Evolutionary conservation across 1,140 invertebrate genomes (phyloP), one percentile per base, ranked within the genome.

Genomic region (Geopemphigus sp.): DNA sequence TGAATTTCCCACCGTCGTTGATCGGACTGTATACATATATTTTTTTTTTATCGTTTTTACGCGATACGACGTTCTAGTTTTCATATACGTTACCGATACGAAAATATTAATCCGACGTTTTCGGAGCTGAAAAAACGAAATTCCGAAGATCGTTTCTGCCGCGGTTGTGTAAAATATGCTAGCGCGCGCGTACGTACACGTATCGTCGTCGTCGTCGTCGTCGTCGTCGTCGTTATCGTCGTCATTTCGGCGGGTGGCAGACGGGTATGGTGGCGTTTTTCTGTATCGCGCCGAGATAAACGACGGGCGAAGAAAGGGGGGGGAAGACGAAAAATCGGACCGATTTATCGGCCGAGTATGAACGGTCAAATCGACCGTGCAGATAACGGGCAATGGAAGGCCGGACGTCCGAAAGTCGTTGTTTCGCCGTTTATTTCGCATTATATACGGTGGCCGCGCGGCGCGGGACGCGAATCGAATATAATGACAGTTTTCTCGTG

Each of bases 341-440:
- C 29, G 54, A 76, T 76, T 76, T 76, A 76, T 76, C 73, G 45
- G 56, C 32, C 15, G 54, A 76, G 32, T 56, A 76, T 76, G 54
- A 76, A 22, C 73, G 73, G 73, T 76, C 73, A 76, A 76, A 76
- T 76, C 73, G 73, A 76, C 73, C 54, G 56, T 76, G 73, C 56
- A 57, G 73, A 76, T 76, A 76, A 32, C 29, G 61, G 22, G 39
- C 66, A 45, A 76, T 76, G 54, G 70, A 17, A 59, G n/a, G 32
- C 73, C 73, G 73, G 73, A 76, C 32, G 56, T 76, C 73, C 73
- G 73, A 76, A 76, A 76, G 73, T 76, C 73, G 73, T 76, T 76
- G 73, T 59, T 76, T 76, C 73, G 53, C 73, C 56, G 56, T 76
- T 76, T 76, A 76, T 76, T 59, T 76, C 54, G 54, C 73, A 76